Evolutionary conservation across 2,888 invertebrate genomes (phyloP).

Genomic region (Eilema griseolum): DNA sequence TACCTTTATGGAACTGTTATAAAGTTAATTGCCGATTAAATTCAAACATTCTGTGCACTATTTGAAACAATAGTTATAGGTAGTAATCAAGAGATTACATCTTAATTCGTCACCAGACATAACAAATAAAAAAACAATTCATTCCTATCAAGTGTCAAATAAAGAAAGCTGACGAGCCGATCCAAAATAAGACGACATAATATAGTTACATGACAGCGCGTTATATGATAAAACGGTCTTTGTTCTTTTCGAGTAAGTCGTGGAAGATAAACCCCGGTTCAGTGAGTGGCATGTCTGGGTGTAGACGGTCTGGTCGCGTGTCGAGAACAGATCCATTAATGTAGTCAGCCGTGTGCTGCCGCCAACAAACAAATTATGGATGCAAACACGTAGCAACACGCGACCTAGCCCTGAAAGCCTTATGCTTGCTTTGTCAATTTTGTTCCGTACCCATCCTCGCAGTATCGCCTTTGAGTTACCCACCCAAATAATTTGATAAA

Average conservation of each 20-base stretch:
- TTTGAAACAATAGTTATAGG: neutral
- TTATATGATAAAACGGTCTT: conserved; percentile 33
- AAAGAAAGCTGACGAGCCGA: conserved; percentile 35
- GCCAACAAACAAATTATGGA: conserved; percentile 86
- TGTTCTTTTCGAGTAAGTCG: conserved; percentile 60
- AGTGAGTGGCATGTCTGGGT: conserved; percentile 65
- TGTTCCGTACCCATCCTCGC: conserved; percentile 55
- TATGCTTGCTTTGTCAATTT: conserved; percentile 84
- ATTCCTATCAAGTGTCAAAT: conserved; percentile 28
- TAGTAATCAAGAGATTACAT: neutral
- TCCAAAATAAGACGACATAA: conserved; percentile 24
- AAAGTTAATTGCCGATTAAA: neutral
- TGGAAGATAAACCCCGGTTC: conserved; percentile 54
- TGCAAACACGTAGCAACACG: conserved; percentile 86
- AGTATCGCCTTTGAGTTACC: conserved; percentile 61
- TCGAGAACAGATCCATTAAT: conserved; percentile 80
- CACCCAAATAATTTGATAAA: conserved; percentile 71
- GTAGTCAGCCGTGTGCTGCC: conserved; percentile 81
- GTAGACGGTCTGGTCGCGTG: conserved; percentile 70
- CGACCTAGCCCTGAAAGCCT: conserved; percentile 81
- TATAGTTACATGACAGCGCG: conserved; percentile 32
- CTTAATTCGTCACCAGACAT: conserved; percentile 19
- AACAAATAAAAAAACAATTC: conserved; percentile 23
- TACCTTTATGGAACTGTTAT: neutral
- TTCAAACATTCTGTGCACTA: neutral